Conservation (phyloP, 2,797 vertebrate species). For the Notamacropus eugenii region DNA sequence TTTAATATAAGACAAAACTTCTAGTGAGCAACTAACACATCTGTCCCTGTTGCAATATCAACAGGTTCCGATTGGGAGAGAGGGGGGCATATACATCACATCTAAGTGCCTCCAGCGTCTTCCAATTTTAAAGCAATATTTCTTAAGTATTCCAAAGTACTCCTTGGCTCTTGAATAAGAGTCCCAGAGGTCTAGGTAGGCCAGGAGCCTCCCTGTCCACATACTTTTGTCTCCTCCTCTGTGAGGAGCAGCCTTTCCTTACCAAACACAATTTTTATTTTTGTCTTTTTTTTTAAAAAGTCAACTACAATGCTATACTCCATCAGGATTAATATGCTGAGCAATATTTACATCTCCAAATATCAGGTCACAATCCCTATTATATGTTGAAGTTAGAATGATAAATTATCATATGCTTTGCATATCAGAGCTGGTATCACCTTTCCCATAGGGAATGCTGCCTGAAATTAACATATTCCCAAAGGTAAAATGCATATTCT, state of each 20-base stretch:
- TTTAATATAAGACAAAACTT: conserved; percentile 89
- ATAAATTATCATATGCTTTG: conserved; percentile 91
- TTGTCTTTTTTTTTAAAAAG: conserved; percentile 73
- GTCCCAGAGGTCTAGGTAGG: conserved; percentile 82
- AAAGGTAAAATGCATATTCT: conserved; percentile 89
- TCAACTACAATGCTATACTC: conserved; percentile 88
- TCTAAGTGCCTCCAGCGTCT: conserved; percentile 86
- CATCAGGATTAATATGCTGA: conserved; percentile 88
- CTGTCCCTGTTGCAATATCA: conserved; percentile 84
- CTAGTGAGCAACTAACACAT: conserved; percentile 88
- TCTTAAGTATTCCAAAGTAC: conserved; percentile 82
- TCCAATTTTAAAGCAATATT: conserved; percentile 86
- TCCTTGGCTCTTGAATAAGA: conserved; percentile 83
- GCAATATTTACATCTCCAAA: conserved; percentile 91
- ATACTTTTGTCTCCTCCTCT: conserved; percentile 82
- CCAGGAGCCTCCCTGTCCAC: conserved; percentile 80
- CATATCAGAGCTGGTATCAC: conserved; percentile 91
- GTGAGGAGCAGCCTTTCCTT: conserved; percentile 83
- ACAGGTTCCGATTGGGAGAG: conserved; percentile 86
- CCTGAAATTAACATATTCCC: conserved; percentile 90
- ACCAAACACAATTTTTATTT: conserved; percentile 83
- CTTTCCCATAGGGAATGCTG: conserved; percentile 91
- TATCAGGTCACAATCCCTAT: conserved; percentile 90
- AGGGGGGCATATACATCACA: conserved; percentile 83
- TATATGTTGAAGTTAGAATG: conserved; percentile 89